A percentile compares a stretch with the other conserved stretches of the same genome.
phyloP scores from a whole-genome alignment of 1,140 invertebrate species.

The Brachionus asplanchnoidis region DNA sequence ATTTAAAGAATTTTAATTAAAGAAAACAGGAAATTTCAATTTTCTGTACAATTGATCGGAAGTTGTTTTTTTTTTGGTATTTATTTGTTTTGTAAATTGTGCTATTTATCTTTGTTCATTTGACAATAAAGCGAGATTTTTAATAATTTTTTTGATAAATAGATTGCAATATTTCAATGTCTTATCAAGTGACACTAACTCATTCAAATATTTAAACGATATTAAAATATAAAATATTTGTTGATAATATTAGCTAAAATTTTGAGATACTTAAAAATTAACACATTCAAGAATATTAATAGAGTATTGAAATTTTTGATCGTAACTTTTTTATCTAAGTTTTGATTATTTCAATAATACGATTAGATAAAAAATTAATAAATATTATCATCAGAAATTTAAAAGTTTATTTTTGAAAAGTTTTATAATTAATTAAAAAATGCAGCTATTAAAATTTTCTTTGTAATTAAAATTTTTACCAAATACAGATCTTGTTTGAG shows the following conservation, averaged over 20 bases:
- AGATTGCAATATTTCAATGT: not conserved
- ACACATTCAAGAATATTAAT: no score
- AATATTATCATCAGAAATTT: no score
- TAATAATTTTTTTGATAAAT: not conserved
- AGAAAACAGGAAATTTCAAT: not conserved
- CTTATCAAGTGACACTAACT: not conserved
- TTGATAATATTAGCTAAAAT: not conserved
- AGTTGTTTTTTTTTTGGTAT: not conserved
- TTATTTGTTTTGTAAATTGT: not conserved
- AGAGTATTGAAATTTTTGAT: not conserved
- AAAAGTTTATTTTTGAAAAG: no score
- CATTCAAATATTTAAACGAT: not conserved
- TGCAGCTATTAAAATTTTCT: no score
- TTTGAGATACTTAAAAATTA: not conserved
- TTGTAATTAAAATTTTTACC: no score
- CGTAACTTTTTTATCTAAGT: not conserved
- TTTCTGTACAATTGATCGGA: not conserved
- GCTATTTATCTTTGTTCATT: not conserved
- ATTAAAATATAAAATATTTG: not conserved
- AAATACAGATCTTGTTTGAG: no score
- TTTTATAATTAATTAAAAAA: no score
- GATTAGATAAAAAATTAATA: not conserved
- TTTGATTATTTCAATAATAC: not conserved
- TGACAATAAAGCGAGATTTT: not conserved
- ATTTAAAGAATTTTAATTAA: constrained; percentile 1